Base-by-base conservation (phyloP, 64 coral and sea anemone genomes). In the Montipora cactus region DNA sequence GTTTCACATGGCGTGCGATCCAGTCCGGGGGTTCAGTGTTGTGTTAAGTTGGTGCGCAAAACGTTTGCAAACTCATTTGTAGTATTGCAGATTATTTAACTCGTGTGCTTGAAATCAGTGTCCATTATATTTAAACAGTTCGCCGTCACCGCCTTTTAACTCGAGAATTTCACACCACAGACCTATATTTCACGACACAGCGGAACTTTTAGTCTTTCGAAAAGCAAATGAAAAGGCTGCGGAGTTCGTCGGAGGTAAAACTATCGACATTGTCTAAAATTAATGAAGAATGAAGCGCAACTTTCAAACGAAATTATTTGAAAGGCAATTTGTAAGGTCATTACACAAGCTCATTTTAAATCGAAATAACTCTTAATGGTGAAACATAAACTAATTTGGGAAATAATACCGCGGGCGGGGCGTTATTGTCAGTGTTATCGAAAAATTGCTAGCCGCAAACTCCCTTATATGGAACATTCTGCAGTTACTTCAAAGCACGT, bases 331-430 rank as follows among this genome's bases (percentile, higher is more conserved):
- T 72, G 16, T 48, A 16, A 75, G 22, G 83, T 87, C 78, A 75
- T 80, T 49, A 50, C 77, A 69, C 73, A 70, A 92, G 75, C 75
- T 92, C 62, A 92, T 77, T 92, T 3, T 19, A 78, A 93, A 78
- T 51, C 73, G 44, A 52, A 88, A 88, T 37, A 79, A 84, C 13
- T 59, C 59, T 88, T 93, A 93, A 87, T 88, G 67, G 76, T 55
- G 59, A 49, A 88, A 88, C 79, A 88, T 88, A 37, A 88, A 21
- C 74, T 88, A 93, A 93, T 93, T 93, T 80, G 11, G 11, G 37
- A 8, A 5, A 93, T 84, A 93, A 93, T 88, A 79, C 75, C 12
- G 2, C 8, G 64, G 92, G 92, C 83, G 83, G 92, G 75, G 50
- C n/a, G 19, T 8, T 14, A 93, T 87, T 93, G 92, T 88, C 72